phyloP scores from a whole-genome alignment of 2,888 invertebrate species.

The Dinocampus coccinellae region DNA sequence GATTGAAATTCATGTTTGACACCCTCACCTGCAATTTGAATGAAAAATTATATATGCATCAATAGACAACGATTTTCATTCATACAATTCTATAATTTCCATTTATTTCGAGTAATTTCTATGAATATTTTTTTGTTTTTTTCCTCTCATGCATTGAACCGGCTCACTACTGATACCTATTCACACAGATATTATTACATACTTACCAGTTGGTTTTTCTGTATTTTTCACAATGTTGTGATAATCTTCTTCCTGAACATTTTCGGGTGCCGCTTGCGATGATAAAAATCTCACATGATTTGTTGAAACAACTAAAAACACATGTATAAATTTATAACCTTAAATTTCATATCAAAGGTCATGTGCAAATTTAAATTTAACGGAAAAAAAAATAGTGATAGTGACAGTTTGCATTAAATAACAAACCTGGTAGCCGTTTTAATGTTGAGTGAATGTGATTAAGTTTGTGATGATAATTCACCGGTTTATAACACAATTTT shows the following conservation, averaged over 20 bases:
- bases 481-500: constrained; percentile 52
- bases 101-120: too few relatives aligned
- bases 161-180: too few relatives aligned
- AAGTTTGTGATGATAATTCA: constrained; percentile 45
- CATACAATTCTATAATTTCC: too few relatives aligned
- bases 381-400: constrained; percentile 20
- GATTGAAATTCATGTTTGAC: constrained; percentile 94
- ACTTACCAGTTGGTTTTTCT: constrained; percentile 73
- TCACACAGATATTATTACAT: too few relatives aligned
- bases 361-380: neutral
- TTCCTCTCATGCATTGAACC: too few relatives aligned
- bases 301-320: constrained; percentile 41
- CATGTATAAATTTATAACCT: constrained; percentile 38
- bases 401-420: neutral
- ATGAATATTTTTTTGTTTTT: too few relatives aligned
- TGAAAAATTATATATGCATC: neutral
- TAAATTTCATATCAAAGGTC: constrained; percentile 5
- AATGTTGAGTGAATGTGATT: constrained; percentile 44
- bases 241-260: constrained; percentile 68
- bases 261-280: constrained; percentile 62
- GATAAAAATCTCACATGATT: constrained; percentile 52
- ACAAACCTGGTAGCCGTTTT: constrained; percentile 50
- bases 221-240: constrained; percentile 75
- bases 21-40: constrained; percentile 70
- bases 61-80: too few relatives aligned